phyloP scores from a whole-genome alignment of 2,113 vertebrate species.

The Cyprinodon brontotheroides region DNA sequence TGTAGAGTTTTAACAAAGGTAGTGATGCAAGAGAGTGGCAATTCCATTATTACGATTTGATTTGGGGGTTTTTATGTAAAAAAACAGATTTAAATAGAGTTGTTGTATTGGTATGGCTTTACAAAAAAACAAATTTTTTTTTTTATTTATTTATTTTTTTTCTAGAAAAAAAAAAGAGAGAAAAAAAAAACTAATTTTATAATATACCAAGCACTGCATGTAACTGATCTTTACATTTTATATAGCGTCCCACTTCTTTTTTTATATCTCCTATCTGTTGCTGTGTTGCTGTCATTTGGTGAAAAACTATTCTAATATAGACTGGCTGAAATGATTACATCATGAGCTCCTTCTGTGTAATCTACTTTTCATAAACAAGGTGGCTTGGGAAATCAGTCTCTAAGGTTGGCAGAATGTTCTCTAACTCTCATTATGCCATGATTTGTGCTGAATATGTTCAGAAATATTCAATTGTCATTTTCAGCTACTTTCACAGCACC shows the following conservation, averaged over 20 bases:
- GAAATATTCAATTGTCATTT: slow-evolving; percentile 16
- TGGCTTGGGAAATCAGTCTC: slow-evolving; percentile 6
- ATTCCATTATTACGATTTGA: neutral
- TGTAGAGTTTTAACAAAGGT: neutral
- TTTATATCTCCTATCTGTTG: neutral
- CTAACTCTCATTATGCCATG: neutral
- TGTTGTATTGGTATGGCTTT: neutral
- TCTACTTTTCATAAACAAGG: slow-evolving; percentile 18
- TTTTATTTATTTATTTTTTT: too few species aligned
- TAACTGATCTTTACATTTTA: neutral
- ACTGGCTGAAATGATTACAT: slow-evolving; percentile 3
- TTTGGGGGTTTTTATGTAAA: neutral
- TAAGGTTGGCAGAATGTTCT: slow-evolving; percentile 5
- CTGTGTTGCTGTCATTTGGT: slow-evolving; percentile 17
- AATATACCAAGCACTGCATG: neutral
- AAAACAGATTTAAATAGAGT: neutral
- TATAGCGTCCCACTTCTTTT: neutral
- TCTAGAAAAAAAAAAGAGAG: too few species aligned
- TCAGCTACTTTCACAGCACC: neutral
- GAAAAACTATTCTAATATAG: slow-evolving; percentile 9
- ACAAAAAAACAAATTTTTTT: too few species aligned
- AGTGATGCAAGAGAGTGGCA: neutral
- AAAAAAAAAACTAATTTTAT: neutral
- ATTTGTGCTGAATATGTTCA: neutral
- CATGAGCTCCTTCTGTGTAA: slow-evolving; percentile 9